Evolutionary conservation across 1,140 invertebrate genomes (phyloP).

Genomic region (Camponotus floridanus): DNA sequence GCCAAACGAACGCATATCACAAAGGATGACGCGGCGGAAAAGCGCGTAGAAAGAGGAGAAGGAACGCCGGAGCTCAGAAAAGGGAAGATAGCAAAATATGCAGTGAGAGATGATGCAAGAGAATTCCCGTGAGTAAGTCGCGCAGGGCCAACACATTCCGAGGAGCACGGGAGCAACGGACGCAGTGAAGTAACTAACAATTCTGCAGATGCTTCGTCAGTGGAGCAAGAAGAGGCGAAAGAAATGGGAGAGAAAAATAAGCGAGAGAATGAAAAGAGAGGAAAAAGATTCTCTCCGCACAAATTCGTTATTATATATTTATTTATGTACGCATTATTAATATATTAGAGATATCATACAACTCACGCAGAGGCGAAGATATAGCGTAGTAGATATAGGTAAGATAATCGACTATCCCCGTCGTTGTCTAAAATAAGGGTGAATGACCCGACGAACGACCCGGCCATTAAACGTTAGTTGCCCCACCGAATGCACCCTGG

Average conservation of each 20-base stretch:
- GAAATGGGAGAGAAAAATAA: not conserved
- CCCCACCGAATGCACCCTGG: not conserved
- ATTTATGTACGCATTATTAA: not conserved
- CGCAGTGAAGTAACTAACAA: constrained; percentile 13
- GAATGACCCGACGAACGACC: not conserved
- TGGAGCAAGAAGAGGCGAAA: not conserved
- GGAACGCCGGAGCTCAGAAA: not conserved
- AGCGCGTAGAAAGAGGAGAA: constrained; percentile 46
- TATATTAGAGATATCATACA: not conserved
- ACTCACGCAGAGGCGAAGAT: not conserved
- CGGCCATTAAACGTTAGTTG: constrained; percentile 19
- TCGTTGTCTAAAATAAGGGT: not conserved
- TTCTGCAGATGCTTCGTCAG: not conserved
- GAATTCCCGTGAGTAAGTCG: constrained; percentile 32
- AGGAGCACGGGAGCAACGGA: not conserved
- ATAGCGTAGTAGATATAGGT: too few species aligned
- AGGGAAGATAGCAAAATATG: constrained; percentile 44
- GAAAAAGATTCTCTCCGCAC: not conserved
- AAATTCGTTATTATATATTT: not conserved
- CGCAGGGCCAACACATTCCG: constrained; percentile 1
- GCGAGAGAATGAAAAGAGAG: not conserved
- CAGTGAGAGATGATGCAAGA: constrained; percentile 38
- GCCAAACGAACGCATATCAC: constrained; percentile 51
- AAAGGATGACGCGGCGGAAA: constrained; percentile 33
- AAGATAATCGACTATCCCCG: not conserved